Evolutionary conservation across 1,140 invertebrate species (phyloP), one percentile per base, ranked within the genome.

Genomic region (Cylas formicarius): DNA sequence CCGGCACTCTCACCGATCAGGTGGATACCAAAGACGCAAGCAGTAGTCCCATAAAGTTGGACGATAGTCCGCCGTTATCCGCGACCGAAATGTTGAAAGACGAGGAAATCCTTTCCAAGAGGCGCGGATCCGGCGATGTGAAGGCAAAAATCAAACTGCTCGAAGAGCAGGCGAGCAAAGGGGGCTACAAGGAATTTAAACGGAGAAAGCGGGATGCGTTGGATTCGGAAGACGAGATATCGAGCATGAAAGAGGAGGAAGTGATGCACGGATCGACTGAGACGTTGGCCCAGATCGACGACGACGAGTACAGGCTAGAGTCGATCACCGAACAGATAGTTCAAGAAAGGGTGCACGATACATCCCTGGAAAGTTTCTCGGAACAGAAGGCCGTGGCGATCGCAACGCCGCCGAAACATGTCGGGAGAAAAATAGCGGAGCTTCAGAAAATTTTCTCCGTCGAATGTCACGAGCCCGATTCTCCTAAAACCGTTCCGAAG

Each of bases 341-440:
- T 16, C 44, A 45, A 37, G 47, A 50, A 21, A 26, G 44, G 29
- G 24, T 46, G 5, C 42, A 50, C 42, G 43, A 42, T 39, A 18
- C 39, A 1, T 38, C 38, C 8, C 46, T 49, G 31, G 45, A 53
- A 19, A 29, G 18, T 4, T n/a, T 13, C 14, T 32, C 35, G n/a
- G 34, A 17, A 10, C 31, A 16, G 20, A 33, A 31, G 2, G 33
- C 18, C 23, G 36, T 35, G 26, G 33, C 35, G 13, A 51, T 55
- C 14, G 52, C 56, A 11, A 51, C 48, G 9, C 60, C 55, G 46
- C 49, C 39, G 2, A 66, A 68, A 57, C 54, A 61, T 18, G 62
- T 71, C 31, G 68, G 66, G 17, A 64, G 60, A 11, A 72, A 71
- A 58, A 68, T 72, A 24, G 69, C 69, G 17, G 61, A 70, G 52